phyloP scores from a whole-genome alignment of 2,888 invertebrate genomes.

The Antheraea assamensis region DNA sequence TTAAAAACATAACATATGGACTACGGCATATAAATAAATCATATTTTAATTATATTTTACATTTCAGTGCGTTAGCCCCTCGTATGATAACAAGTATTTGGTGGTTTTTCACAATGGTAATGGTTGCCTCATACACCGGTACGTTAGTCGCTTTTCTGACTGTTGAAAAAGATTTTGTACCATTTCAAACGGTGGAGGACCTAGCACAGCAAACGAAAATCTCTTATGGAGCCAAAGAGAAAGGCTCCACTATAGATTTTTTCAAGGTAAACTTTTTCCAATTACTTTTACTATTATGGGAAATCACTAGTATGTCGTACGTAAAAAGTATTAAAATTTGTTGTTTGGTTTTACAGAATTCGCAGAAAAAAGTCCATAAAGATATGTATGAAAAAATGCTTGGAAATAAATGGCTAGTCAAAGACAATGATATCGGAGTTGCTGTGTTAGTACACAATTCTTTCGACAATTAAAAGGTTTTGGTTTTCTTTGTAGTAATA shows the following conservation, averaged over 20 bases:
- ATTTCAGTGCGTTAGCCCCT: constrained; percentile 90
- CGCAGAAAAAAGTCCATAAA: constrained; percentile 85
- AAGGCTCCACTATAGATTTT: constrained; percentile 92
- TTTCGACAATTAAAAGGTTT: background rate
- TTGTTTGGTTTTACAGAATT: constrained; percentile 77
- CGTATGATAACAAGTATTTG: constrained; percentile 92
- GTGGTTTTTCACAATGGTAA: constrained; percentile 96
- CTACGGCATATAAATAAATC: too few species aligned
- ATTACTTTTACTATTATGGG: background rate
- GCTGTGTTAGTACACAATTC: constrained; percentile 54
- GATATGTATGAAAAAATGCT: constrained; percentile 90
- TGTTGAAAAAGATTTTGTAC: constrained; percentile 86
- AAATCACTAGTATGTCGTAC: background rate
- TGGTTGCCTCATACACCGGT: constrained; percentile 93
- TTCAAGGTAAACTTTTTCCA: constrained; percentile 85
- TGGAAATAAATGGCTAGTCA: constrained; percentile 78
- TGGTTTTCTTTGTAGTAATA: background rate
- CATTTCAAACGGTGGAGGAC: constrained; percentile 91
- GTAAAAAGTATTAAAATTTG: background rate
- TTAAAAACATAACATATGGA: too few species aligned
- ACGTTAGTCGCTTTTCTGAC: constrained; percentile 95
- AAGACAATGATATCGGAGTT: constrained; percentile 85
- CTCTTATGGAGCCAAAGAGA: constrained; percentile 90
- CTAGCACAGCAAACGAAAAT: constrained; percentile 90
- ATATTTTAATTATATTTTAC: constrained; percentile 11